Conservation (phyloP, 53 echinoderm and acorn worm species). For the Actinopyga echinites region DNA sequence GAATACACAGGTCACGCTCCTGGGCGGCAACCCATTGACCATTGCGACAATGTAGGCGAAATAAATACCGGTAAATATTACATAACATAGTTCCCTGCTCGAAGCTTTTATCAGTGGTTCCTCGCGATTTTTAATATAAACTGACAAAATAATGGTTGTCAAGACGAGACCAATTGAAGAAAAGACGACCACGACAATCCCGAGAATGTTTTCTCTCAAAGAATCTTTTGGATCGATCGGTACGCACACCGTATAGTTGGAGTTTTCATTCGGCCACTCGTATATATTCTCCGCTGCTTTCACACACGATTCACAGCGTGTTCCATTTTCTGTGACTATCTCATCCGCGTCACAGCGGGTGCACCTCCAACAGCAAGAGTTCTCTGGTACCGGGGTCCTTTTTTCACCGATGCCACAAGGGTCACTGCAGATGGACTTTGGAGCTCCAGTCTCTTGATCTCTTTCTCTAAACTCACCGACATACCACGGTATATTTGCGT, state of each 20-base stretch:
- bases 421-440: conserved; percentile 82
- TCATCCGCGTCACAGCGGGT: conserved; percentile 56
- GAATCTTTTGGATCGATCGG: conserved; percentile 58
- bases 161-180: conserved; percentile 56
- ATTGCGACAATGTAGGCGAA: conserved; percentile 59
- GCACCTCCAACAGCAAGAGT: conserved; percentile 93
- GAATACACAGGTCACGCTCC: conserved; percentile 43
- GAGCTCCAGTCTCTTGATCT: conserved; percentile 51
- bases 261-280: conserved; percentile 66
- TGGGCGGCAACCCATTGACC: not conserved
- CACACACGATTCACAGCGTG: conserved; percentile 70
- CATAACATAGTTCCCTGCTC: conserved; percentile 87
- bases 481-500: conserved; percentile 66
- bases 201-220: conserved; percentile 60
- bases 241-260: conserved; percentile 48
- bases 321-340: conserved; percentile 78
- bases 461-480: conserved; percentile 37
- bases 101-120: conserved; percentile 90
- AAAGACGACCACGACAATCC: conserved; percentile 48
- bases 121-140: conserved; percentile 77
- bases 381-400: conserved; percentile 64
- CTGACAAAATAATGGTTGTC: conserved; percentile 49
- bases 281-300: conserved; percentile 38
- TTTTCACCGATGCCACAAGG: conserved; percentile 71
- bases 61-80: conserved; percentile 80